Conservation (phyloP, 2,797 vertebrate genomes). For the Aythya fuligula region DNA sequence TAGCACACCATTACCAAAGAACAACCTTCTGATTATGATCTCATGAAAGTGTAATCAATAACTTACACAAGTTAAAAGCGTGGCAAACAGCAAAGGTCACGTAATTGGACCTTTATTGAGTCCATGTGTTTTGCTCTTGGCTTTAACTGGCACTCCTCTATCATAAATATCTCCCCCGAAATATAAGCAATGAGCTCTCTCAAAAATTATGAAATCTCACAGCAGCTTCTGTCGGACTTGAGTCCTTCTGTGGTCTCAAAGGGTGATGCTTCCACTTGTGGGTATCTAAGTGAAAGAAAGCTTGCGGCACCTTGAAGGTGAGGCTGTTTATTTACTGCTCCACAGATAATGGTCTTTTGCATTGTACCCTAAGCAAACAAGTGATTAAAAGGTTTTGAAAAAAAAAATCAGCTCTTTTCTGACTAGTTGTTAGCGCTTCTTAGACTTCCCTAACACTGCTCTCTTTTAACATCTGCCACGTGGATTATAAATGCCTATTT, state of each 20-base stretch:
- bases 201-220: constrained; percentile 68
- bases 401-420: not conserved
- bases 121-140: constrained; percentile 71
- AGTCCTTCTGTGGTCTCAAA: constrained; percentile 4
- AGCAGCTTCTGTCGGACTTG: constrained; percentile 61
- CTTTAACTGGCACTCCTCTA: constrained; percentile 52
- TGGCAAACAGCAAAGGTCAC: constrained; percentile 77
- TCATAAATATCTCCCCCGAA: constrained; percentile 59
- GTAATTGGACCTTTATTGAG: constrained; percentile 79
- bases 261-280: not conserved
- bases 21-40: constrained; percentile 86
- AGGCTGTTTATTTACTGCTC: not conserved
- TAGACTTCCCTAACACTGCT: not conserved
- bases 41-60: constrained; percentile 83
- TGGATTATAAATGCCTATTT: not conserved
- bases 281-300: not conserved
- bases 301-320: not conserved
- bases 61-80: constrained; percentile 79
- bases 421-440: not conserved
- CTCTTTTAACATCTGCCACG: not conserved
- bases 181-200: constrained; percentile 49
- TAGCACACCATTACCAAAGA: constrained; percentile 83
- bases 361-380: not conserved
- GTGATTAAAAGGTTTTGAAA: not conserved
- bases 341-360: not conserved